A percentile compares a stretch with the other conserved stretches of the same genome.
Conservation (phyloP, 2,888 invertebrate species). For the Ditula angustiorana region DNA sequence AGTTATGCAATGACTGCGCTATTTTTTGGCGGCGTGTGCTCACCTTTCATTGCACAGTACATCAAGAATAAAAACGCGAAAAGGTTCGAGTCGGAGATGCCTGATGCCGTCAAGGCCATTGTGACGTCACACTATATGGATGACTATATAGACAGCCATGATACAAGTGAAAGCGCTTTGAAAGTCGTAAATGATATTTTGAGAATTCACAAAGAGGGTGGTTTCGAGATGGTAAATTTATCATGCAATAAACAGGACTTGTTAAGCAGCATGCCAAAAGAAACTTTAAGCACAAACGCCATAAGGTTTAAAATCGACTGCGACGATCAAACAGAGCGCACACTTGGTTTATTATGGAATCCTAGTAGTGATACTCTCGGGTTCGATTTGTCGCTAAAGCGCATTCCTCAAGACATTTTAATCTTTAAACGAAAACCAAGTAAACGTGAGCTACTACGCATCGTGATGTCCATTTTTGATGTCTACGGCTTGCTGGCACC, state of each 20-base stretch:
- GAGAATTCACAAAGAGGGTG: not conserved
- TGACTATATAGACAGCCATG: not conserved
- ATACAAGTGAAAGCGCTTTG: not conserved
- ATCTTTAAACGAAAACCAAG: not conserved
- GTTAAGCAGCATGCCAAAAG: not conserved
- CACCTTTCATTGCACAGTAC: not conserved
- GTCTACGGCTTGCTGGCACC: constrained; percentile 11
- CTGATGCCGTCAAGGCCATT: not conserved
- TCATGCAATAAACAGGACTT: not conserved
- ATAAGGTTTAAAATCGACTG: no score
- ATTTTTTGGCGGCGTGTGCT: not conserved
- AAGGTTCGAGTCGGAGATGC: not conserved
- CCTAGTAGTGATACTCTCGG: no score
- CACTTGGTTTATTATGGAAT: no score
- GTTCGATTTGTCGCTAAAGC: no score
- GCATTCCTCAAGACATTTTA: no score
- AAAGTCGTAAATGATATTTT: not conserved
- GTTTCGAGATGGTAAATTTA: not conserved
- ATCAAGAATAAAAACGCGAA: not conserved
- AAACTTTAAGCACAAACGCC: not conserved
- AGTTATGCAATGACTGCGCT: not conserved
- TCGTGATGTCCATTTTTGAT: no score
- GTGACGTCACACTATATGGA: not conserved
- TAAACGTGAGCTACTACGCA: not conserved
- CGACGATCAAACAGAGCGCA: no score